Evolutionary conservation across 2,888 invertebrate species (phyloP), one percentile per base, ranked within the genome.

Genomic region (Netelia fuscicornis): DNA sequence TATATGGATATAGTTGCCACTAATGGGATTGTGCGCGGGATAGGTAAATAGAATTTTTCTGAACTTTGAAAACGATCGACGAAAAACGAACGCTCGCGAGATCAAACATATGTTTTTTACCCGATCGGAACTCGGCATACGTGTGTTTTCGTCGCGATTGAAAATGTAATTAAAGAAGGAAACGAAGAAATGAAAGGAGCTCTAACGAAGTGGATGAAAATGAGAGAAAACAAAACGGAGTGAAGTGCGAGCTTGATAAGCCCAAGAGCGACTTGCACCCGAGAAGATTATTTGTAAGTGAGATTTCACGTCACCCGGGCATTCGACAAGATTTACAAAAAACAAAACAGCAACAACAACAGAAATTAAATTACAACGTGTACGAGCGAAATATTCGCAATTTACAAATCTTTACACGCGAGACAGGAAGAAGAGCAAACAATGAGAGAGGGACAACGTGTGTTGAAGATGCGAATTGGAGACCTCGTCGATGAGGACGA

Each of bases 1-100:
- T 91, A 91, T 87, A 86, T 89, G 74, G 67, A 82, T 83, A 88
- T 88, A 90, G 90, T 91, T 90, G 91, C 89, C 90, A 90, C 87
- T 80, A n/a, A 78, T 78, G 76, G 62, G 78, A 86, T 80, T 81
- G 64, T 58, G 25, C 62, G 77, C 78, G 82, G 58, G 67, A 75
- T 30, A 76, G 58, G 60, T 30, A 20, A 30, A 65, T 48, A 58
- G 64, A 75, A 76, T 58, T 58, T 58, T 37, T 30, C 58, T n/a
- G 9, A 58, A 58, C 58, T n/a, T n/a, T 20, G 65, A 54, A 20
- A 20, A 65, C 37, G 78, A 64, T 62, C 42, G 23, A 72, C 17
- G 70, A 74, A 37, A 37, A 37, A 37, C 37, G 37, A 37, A 37
- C 6, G 62, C 81, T 83, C 81, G 74, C 67, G 65, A 58, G 82